A percentile compares a stretch with the other conserved stretches of the same genome.
phyloP scores from a whole-genome alignment of 1,140 invertebrate genomes.

The Eueides isabella region DNA sequence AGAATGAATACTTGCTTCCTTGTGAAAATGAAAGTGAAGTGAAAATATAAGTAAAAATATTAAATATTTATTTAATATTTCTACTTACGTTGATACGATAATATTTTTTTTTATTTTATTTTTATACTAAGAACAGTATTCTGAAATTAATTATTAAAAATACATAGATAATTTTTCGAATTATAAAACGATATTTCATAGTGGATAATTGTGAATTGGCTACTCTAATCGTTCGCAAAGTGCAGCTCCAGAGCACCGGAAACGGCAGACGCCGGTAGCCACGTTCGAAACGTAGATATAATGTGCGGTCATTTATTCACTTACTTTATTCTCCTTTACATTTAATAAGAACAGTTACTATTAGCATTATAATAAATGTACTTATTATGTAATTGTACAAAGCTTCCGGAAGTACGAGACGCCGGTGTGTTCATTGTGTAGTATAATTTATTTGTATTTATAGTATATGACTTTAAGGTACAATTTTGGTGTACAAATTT shows the following conservation, averaged over 20 bases:
- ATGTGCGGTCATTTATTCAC: constrained; percentile 22
- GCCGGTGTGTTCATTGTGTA: background rate
- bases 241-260: constrained; percentile 21
- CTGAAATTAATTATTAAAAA: background rate
- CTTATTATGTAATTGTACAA: background rate
- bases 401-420: background rate
- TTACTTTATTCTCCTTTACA: background rate
- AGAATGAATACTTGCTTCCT: too few relatives aligned
- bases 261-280: constrained; percentile 29
- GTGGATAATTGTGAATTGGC: background rate
- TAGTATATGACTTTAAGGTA: background rate
- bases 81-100: too few relatives aligned
- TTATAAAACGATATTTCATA: background rate
- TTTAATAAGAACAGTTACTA: background rate
- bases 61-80: too few relatives aligned
- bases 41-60: too few relatives aligned
- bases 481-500: background rate
- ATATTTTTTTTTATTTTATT: too few relatives aligned
- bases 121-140: too few relatives aligned
- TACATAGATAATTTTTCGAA: background rate
- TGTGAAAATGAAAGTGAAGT: too few relatives aligned
- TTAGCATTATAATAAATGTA: background rate
- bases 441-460: background rate
- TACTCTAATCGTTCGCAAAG: background rate
- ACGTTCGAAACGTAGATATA: constrained; percentile 2